Conservation (phyloP, 2,797 vertebrate species). For the Acanthurus lineatus region DNA sequence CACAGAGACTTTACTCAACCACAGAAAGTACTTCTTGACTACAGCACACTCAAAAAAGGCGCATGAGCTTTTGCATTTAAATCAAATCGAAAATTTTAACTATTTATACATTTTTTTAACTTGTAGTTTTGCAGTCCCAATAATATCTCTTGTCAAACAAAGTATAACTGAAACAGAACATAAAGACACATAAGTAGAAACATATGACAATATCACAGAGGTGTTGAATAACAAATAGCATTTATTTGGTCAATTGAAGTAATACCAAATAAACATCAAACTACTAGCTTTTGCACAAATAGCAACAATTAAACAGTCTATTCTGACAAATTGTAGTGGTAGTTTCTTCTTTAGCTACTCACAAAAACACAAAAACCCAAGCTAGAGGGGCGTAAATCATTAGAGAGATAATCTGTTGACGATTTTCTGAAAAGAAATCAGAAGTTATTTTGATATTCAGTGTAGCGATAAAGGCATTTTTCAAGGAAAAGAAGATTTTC, state of each 20-base stretch:
- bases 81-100: not conserved
- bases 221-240: not conserved
- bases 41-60: not conserved
- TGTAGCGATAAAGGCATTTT: not conserved
- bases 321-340: not conserved
- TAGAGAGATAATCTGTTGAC: not conserved
- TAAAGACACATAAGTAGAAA: too few species aligned
- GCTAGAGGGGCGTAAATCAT: not conserved
- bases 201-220: too few species aligned
- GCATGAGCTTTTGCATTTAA: not conserved
- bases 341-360: too few species aligned
- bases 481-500: not conserved
- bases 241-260: not conserved
- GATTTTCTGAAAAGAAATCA: not conserved
- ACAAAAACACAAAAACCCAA: too few species aligned
- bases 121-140: not conserved
- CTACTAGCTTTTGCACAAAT: not conserved
- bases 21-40: not conserved
- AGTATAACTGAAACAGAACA: not conserved
- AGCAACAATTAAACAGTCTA: not conserved
- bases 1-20: constrained; percentile 1
- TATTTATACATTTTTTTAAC: not conserved
- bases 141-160: too few species aligned
- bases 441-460: not conserved
- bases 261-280: not conserved